Evolutionary conservation across 2,797 vertebrate species (phyloP).

Genomic region (Gallirallus australis): DNA sequence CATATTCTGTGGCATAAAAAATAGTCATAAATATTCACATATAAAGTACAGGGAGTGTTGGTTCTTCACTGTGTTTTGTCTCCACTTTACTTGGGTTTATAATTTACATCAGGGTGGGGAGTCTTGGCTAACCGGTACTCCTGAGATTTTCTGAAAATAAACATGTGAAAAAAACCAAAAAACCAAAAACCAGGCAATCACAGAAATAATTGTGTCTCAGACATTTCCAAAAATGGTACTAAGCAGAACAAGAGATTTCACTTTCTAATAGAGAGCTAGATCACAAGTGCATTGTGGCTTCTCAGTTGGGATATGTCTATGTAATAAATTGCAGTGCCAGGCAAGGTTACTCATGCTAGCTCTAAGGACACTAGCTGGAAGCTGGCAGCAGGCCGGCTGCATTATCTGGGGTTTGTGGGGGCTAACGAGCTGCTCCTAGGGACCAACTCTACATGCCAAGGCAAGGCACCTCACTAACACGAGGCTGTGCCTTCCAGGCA

Average conservation of each 20-base stretch:
- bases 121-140: not conserved
- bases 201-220: not conserved
- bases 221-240: not conserved
- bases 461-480: rapidly evolving
- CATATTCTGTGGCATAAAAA: not conserved
- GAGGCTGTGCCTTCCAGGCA: not conserved
- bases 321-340: not conserved
- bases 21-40: not conserved
- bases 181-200: not conserved
- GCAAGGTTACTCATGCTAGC: not conserved
- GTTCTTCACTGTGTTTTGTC: not conserved
- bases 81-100: not conserved
- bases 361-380: not conserved
- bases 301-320: not conserved
- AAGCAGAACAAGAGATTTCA: not conserved
- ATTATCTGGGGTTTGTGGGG: not conserved
- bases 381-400: not conserved
- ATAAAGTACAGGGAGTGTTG: not conserved
- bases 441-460: not conserved
- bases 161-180: not conserved
- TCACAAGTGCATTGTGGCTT: not conserved
- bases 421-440: not conserved
- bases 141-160: constrained; percentile 4
- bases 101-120: rapidly evolving
- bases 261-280: not conserved